Evolutionary conservation across 2,888 invertebrate species (phyloP), one percentile per base, ranked within the genome.

Genomic region (Cheilosia urbana): DNA sequence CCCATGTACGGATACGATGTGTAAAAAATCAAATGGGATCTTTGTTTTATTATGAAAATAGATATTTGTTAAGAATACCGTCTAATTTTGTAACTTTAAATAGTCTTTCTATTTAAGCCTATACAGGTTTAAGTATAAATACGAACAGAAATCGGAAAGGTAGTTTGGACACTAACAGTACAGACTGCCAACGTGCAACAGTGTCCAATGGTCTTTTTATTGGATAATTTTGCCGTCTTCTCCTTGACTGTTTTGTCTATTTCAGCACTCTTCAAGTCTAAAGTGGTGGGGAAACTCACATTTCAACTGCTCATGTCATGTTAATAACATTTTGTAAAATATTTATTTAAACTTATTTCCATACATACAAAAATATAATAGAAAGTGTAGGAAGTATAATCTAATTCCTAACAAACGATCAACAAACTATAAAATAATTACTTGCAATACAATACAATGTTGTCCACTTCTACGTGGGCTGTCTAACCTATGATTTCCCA

Each of bases 1-100:
- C 93, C 94, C 72, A 94, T 95, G 90, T 97, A 96, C 91, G 97
- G 97, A 4, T 98, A 97, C 92, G 95, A 95, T 91, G 91, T 91
- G 27, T 91, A 19, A 37, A 37, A 90, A 53, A 17, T 47, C 53
- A 62, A 11, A 30, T n/a, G 4, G 7, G 4, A 27, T 19, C 2
- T 15, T 60, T 73, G 15, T 21, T 42, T 69, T 37, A 40, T 40
- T 55, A 55, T 19, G 6, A 15, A 75, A 57, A 66, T 49, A 49
- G 15, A 57, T 4, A 27, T 40, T 62, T 51, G 40, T 6, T 4
- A 57, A 17, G 4, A 27, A 30, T 57, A 57, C 40, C n/a, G 34
- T 17, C 13, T 6, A 9, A 11, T 11, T 53, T 68, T 34, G 7
- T 17, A 45, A n/a, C n/a, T 30, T 58, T 42, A 19, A 11, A 3